Base-by-base conservation (phyloP, 2,888 invertebrate genomes). In the Amblyjoppa fuscipennis region DNA sequence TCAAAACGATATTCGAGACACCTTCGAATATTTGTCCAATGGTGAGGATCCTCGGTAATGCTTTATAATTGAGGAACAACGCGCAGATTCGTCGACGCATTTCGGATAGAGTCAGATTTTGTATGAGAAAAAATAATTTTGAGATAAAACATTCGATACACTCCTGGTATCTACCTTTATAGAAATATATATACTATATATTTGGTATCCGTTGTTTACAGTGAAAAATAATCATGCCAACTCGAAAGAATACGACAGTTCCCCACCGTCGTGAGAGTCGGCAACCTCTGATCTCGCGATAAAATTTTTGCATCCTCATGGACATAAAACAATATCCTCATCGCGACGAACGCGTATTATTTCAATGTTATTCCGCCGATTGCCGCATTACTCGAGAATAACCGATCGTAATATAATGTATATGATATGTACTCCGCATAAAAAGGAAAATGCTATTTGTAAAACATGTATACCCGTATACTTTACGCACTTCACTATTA, bases 401-500 rank as follows among this genome's bases (percentile, higher is more conserved):
- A 85, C 59, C 56, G 59, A 85, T 80, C 64, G 71, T 80, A 71
- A 76, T 77, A 51, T 80, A 61, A 74, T 77, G 64, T 77, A 88
- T 85, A 88, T 90, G 80, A 90, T 90, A 88, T 86, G 56, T 76
- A 79, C 76, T 73, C 79, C 59, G 79, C 73, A 82, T 84, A 53
- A 82, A 31, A 69, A 31, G 16, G 41, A 56, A 80, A 73, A 70
- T 85, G 68, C 66, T 91, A 86, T 90, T 88, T 89, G 89, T 90
- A 89, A 31, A 84, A 90, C 86, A 83, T 89, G 87, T 90, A 89
- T 49, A 61, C 38, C 76, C 87, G 85, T 89, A 89, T 88, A 89
- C 84, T 86, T 88, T 91, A 88, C 90, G 89, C 91, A 92, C 91
- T 90, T 88, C 80, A 89, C 78, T 90, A 89, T 88, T 83, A 88